Evolutionary conservation across 2,888 invertebrate genomes (phyloP).

Genomic region (Fragum sueziense): DNA sequence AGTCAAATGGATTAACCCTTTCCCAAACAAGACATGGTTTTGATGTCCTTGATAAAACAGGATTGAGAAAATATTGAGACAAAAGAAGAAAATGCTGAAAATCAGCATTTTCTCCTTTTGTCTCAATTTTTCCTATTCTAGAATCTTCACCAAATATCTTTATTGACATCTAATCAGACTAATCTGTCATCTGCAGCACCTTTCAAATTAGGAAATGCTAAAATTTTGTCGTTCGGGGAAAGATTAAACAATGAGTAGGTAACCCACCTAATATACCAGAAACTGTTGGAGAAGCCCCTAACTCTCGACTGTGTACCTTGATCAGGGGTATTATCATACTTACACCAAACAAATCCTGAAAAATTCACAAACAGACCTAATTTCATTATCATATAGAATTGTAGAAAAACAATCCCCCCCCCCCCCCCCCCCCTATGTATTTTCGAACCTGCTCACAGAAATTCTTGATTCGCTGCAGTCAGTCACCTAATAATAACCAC

Average conservation of each 20-base stretch:
- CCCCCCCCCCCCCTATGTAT: too few relatives aligned
- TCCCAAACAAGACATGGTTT: too few relatives aligned
- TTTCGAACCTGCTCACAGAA: too few relatives aligned
- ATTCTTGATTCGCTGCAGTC: too few relatives aligned
- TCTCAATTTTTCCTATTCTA: neutral
- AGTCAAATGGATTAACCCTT: too few relatives aligned
- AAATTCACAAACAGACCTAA: neutral
- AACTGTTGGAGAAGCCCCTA: slow-evolving; percentile 78
- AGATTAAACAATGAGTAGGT: neutral
- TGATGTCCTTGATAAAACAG: too few relatives aligned
- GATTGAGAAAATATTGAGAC: too few relatives aligned
- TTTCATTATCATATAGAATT: too few relatives aligned
- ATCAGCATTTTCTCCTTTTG: neutral
- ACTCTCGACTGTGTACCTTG: slow-evolving; percentile 71
- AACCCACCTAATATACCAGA: slow-evolving; percentile 78
- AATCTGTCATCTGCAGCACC: neutral
- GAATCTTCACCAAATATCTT: neutral
- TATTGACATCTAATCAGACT: neutral
- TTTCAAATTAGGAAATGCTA: neutral
- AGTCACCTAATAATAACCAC: too few relatives aligned
- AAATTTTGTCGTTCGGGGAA: neutral
- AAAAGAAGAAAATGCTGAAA: too few relatives aligned
- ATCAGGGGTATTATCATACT: slow-evolving; percentile 81
- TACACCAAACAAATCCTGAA: slow-evolving; percentile 81
- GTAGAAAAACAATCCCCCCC: too few relatives aligned